Evolutionary conservation across 2,797 vertebrate species (phyloP).

Genomic region (Lepidocolaptes lacrymiger): DNA sequence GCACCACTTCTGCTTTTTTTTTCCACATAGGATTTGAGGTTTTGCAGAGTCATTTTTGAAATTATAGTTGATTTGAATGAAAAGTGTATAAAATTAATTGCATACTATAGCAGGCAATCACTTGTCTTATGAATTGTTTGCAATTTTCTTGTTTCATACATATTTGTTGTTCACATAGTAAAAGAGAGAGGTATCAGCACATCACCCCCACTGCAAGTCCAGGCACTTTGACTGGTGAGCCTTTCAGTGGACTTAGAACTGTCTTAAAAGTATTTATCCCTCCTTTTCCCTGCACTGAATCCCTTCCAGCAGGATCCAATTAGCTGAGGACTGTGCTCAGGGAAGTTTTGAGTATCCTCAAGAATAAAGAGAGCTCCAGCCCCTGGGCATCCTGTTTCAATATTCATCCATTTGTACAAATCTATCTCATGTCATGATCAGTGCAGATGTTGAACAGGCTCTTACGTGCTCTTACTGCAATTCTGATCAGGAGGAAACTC

Average conservation of each 20-base stretch:
- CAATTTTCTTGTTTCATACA: background rate
- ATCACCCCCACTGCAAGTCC: background rate
- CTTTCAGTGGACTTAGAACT: background rate
- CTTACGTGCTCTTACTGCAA: background rate
- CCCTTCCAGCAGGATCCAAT: background rate
- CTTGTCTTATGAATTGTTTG: background rate
- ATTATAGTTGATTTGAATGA: background rate
- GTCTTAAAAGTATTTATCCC: background rate
- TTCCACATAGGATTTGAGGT: background rate
- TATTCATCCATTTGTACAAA: background rate
- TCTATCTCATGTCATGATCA: background rate
- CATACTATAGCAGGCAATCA: background rate
- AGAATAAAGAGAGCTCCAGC: background rate
- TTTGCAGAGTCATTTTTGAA: background rate
- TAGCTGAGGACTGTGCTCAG: background rate
- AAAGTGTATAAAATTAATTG: background rate
- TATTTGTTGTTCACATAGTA: background rate
- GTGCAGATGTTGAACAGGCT: background rate
- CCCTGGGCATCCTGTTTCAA: background rate
- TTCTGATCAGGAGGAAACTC: background rate
- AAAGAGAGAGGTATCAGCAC: background rate
- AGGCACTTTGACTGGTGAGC: background rate
- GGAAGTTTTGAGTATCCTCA: background rate
- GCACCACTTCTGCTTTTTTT: background rate
- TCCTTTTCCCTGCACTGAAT: background rate